Conservation (phyloP, 1,140 invertebrate species). For the Atta colombica region DNA sequence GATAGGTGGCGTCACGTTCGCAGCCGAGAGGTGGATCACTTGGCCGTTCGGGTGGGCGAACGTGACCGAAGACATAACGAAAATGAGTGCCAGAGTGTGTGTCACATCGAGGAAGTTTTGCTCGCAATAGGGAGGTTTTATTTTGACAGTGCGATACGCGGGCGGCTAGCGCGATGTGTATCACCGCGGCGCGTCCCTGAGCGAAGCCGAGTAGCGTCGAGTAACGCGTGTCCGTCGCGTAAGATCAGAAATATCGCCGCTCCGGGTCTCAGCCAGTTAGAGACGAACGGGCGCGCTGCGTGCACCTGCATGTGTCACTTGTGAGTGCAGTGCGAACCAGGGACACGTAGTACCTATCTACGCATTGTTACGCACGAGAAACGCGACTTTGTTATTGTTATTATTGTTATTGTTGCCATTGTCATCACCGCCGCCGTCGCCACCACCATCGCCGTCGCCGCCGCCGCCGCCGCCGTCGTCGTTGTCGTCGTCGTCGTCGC, state of each 20-base stretch:
- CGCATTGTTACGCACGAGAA: conserved; percentile 23
- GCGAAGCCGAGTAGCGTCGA: conserved; percentile 72
- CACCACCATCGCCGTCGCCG: too few relatives aligned
- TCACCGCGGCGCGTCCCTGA: conserved; percentile 74
- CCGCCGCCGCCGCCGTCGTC: too few relatives aligned
- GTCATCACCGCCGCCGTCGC: too few relatives aligned
- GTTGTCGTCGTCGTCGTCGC: too few relatives aligned
- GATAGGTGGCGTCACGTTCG: conserved; percentile 26
- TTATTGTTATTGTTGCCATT: neutral
- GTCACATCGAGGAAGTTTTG: conserved; percentile 78
- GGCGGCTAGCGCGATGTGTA: conserved; percentile 75
- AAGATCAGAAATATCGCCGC: conserved; percentile 78
- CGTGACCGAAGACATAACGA: conserved; percentile 82
- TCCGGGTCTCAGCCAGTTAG: conserved; percentile 67
- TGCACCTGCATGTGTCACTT: conserved; percentile 80
- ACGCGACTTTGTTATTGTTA: conserved; percentile 17
- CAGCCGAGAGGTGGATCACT: conserved; percentile 71
- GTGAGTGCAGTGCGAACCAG: conserved; percentile 54
- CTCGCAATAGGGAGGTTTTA: conserved; percentile 81
- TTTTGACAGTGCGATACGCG: conserved; percentile 81
- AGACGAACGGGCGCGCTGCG: conserved; percentile 43
- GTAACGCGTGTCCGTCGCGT: conserved; percentile 69
- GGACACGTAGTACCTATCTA: conserved; percentile 18
- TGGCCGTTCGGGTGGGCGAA: conserved; percentile 76
- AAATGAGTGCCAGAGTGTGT: conserved; percentile 83